Evolutionary conservation across 2,113 vertebrate species (phyloP), one percentile per base, ranked within the genome.

Genomic region (Nanorana parkeri): DNA sequence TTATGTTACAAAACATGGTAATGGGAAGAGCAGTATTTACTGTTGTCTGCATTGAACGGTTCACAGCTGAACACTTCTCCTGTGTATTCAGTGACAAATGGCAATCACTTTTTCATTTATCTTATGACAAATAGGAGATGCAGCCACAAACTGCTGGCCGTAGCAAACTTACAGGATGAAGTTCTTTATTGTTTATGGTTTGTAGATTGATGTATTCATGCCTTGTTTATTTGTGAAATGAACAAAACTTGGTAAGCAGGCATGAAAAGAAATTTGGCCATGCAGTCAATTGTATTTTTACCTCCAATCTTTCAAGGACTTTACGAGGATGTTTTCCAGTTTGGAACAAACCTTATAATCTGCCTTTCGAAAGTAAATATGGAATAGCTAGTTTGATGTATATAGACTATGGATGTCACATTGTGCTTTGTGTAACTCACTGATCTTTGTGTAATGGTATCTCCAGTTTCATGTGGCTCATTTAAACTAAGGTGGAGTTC

Each of bases 171-270:
- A 94, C 92, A 93, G 93, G 94, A 94, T 94, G 93, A 94, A 94
- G 93, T 95, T 95, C 94, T 94, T 94, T 94, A 95, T 95, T 95
- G 94, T 94, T 93, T 94, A 93, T 94, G 94, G 93, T 93, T 92
- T 94, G 88, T 93, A 92, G 91, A 90, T 93, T 95, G 94, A 95
- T 94, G 92, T 94, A 95, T 95, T 95, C 93, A 94, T 95, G 94
- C 94, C 93, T 95, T 94, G 93, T 95, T 95, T 95, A 91, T 94
- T 94, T 94, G 93, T 94, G 93, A 94, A 94, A 94, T 93, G 92
- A 94, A 93, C 93, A 93, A 94, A 95, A 94, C 91, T 94, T 92
- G 89, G 92, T 92, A 94, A 94, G 93, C 91, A 93, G 91, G 90
- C 93, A 92, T 89, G 91, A 93, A 93, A 86, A 93, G 90, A 94